A percentile compares a stretch with the other conserved stretches of the same genome.
Conservation (phyloP, 2,888 invertebrate genomes). For the Melanophora roralis region DNA sequence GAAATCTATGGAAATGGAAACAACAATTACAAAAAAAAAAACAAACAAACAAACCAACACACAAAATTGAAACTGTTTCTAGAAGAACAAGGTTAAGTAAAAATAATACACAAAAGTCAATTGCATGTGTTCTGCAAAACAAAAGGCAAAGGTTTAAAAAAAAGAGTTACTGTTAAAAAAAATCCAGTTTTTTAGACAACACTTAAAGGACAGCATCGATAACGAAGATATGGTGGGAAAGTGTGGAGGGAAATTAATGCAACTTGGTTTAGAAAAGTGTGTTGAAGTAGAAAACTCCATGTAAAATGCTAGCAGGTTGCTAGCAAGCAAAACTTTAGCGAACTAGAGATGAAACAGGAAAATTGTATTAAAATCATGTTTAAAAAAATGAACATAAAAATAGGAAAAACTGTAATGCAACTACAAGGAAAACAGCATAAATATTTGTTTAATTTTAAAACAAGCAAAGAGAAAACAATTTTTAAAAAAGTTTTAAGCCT, state of each 20-base stretch:
- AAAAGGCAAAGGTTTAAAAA: slow-evolving; percentile 35
- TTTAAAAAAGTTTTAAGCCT: slow-evolving; percentile 3
- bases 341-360: slow-evolving; percentile 22
- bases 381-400: no score
- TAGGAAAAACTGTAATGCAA: slow-evolving; percentile 24
- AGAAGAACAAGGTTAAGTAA: slow-evolving; percentile 14
- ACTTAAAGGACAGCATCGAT: slow-evolving; percentile 11
- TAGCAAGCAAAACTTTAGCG: slow-evolving; percentile 7
- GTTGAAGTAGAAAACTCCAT: slow-evolving; percentile 19
- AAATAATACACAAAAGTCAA: slow-evolving; percentile 59
- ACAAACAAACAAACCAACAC: slow-evolving; percentile 11
- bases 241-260: background rate
- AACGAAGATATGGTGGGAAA: slow-evolving; percentile 27
- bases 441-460: slow-evolving; percentile 49
- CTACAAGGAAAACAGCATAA: slow-evolving; percentile 19
- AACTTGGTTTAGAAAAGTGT: slow-evolving; percentile 31
- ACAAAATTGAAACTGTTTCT: no score
- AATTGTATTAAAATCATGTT: background rate
- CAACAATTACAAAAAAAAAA: slow-evolving; percentile 36
- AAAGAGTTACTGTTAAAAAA: background rate
- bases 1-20: background rate
- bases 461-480: background rate
- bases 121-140: slow-evolving; percentile 57
- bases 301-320: background rate
- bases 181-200: background rate